phyloP scores from a whole-genome alignment of 2,888 invertebrate species.

The Cacoxenus indagator region DNA sequence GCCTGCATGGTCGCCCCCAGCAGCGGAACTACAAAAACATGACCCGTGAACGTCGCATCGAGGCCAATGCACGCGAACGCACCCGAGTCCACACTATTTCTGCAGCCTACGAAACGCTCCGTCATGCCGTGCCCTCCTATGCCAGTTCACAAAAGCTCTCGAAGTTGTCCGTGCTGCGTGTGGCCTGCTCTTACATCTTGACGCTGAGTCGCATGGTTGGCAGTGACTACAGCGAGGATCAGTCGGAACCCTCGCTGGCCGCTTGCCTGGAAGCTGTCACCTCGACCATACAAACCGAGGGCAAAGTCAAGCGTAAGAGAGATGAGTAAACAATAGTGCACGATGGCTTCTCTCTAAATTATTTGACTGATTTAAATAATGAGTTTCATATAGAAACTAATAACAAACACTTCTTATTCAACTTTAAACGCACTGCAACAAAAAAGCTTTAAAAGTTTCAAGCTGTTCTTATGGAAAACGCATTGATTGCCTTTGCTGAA shows the following conservation, averaged over 20 bases:
- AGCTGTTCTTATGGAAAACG: slow-evolving; percentile 32
- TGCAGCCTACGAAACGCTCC: slow-evolving; percentile 92
- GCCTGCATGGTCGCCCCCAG: slow-evolving; percentile 72
- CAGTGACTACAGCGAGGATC: slow-evolving; percentile 76
- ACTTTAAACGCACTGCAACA: slow-evolving; percentile 10
- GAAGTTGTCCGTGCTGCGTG: slow-evolving; percentile 90
- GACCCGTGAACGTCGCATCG: slow-evolving; percentile 92
- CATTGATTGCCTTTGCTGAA: background rate
- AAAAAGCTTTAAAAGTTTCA: slow-evolving; percentile 49
- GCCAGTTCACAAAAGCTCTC: slow-evolving; percentile 94
- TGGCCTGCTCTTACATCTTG: slow-evolving; percentile 94
- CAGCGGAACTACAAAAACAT: slow-evolving; percentile 95
- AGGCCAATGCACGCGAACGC: slow-evolving; percentile 93
- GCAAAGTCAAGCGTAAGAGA: slow-evolving; percentile 88
- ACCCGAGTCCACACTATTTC: slow-evolving; percentile 96
- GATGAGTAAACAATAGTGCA: slow-evolving; percentile 73
- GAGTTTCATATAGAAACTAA: slow-evolving; percentile 21
- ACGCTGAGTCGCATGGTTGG: slow-evolving; percentile 85
- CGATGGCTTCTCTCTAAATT: background rate
- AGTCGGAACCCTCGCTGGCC: slow-evolving; percentile 76
- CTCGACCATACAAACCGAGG: slow-evolving; percentile 92
- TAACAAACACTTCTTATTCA: background rate
- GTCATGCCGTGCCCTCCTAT: slow-evolving; percentile 88
- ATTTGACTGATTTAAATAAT: background rate
- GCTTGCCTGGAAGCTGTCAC: slow-evolving; percentile 90